Evolutionary conservation across 2,113 vertebrate genomes (phyloP).

Genomic region (Sarotherodon lohbergeri): DNA sequence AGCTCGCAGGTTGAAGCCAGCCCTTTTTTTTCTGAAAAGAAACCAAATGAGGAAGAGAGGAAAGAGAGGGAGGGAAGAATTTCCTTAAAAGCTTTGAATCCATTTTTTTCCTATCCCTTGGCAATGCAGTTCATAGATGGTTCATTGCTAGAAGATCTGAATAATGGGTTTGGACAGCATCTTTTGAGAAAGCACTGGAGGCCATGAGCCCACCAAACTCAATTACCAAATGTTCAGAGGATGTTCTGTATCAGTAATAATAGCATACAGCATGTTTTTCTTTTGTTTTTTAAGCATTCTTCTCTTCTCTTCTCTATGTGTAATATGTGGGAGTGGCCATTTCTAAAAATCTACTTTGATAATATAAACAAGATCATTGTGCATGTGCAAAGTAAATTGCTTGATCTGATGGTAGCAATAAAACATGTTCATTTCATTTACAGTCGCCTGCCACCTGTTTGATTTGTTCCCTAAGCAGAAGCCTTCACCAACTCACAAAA

Average conservation of each 20-base stretch:
- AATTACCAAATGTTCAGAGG: slow-evolving; percentile 47
- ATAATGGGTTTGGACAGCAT: slow-evolving; percentile 45
- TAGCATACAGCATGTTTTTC: neutral
- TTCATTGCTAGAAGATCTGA: slow-evolving; percentile 47
- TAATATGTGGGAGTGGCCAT: neutral
- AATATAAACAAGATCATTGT: neutral
- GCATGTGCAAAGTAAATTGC: neutral
- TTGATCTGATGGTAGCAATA: neutral
- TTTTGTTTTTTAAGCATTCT: neutral
- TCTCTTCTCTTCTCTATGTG: neutral
- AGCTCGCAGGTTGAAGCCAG: neutral
- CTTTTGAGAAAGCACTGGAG: slow-evolving; percentile 34
- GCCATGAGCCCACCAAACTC: slow-evolving; percentile 33
- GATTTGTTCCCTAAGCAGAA: neutral
- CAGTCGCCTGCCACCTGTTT: neutral
- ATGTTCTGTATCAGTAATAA: slow-evolving; percentile 18
- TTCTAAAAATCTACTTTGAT: neutral
- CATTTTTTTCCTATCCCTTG: neutral
- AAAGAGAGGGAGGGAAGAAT: neutral
- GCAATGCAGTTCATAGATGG: slow-evolving; percentile 25
- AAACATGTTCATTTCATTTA: neutral
- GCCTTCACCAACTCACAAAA: neutral
- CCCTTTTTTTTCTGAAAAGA: neutral
- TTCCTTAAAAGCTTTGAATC: slow-evolving; percentile 40
- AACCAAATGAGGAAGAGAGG: neutral